phyloP scores from a whole-genome alignment of 2,113 vertebrate species.

The Ctenodactylus gundi region DNA sequence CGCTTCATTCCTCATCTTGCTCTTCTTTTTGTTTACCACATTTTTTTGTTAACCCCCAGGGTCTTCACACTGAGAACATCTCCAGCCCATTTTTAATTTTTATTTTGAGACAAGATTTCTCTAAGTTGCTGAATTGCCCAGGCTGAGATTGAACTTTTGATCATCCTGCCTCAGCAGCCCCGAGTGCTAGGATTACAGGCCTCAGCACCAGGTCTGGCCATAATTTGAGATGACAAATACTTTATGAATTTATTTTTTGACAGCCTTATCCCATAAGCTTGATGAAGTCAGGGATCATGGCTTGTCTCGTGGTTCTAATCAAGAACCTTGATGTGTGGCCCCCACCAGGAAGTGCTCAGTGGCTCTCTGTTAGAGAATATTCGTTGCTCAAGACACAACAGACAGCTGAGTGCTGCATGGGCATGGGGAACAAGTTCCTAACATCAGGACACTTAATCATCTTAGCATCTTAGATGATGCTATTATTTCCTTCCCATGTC shows the following conservation, averaged over 20 bases:
- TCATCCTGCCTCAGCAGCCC: no score
- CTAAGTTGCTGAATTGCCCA: no score
- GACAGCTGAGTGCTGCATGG: neutral
- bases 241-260: neutral
- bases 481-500: slow-evolving; percentile 37
- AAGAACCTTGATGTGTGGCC: neutral
- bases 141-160: no score
- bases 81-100: no score
- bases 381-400: neutral
- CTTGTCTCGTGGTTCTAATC: neutral
- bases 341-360: neutral
- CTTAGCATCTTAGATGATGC: neutral
- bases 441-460: neutral
- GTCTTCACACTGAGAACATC: no score
- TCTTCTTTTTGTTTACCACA: neutral
- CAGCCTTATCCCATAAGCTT: neutral
- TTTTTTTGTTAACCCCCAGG: neutral
- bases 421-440: neutral
- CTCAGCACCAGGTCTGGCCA: no score
- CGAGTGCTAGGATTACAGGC: no score
- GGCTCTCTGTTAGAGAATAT: neutral
- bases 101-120: no score
- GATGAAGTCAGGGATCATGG: neutral
- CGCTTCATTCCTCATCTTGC: neutral
- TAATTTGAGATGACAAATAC: neutral